Conservation (phyloP, 1,140 invertebrate genomes). For the Papilio machaon region DNA sequence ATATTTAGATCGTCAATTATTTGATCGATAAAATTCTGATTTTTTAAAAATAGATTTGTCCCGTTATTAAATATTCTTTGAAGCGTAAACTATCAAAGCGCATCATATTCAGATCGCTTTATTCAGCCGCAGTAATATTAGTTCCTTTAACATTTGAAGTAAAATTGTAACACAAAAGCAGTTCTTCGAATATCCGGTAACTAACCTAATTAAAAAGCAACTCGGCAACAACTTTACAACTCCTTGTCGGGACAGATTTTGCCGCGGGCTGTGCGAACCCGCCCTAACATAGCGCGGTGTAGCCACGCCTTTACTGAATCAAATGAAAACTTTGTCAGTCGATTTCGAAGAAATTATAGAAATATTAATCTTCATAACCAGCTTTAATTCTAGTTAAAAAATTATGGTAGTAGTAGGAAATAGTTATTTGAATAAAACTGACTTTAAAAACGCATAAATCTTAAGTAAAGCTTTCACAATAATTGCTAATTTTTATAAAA, state of each 20-base stretch:
- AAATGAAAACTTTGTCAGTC: not conserved
- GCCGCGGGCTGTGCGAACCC: not conserved
- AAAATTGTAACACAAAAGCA: constrained; percentile 4
- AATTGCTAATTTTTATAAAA: too few relatives aligned
- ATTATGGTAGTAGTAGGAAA: not conserved
- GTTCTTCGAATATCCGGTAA: constrained; percentile 8
- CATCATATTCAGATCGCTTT: too few relatives aligned
- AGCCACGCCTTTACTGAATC: constrained; percentile 9
- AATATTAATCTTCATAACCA: not conserved
- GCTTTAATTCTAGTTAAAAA: not conserved
- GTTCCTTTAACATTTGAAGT: not conserved
- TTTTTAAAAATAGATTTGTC: too few relatives aligned
- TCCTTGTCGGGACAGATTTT: not conserved
- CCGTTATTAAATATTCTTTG: too few relatives aligned
- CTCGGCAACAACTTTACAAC: not conserved
- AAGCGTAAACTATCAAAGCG: too few relatives aligned
- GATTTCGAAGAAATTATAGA: not conserved
- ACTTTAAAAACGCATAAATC: not conserved
- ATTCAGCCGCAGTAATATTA: not conserved
- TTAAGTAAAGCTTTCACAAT: not conserved
- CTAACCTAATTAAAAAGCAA: constrained; percentile 14
- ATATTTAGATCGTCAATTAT: too few relatives aligned
- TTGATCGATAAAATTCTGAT: too few relatives aligned
- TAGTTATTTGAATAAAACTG: not conserved
- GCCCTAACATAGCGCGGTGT: not conserved